These are phyloP conservation scores for Epinotia demarniana DNA, from an alignment of 2,888 invertebrate genomes.

Conservation along the genomic window DNA sequence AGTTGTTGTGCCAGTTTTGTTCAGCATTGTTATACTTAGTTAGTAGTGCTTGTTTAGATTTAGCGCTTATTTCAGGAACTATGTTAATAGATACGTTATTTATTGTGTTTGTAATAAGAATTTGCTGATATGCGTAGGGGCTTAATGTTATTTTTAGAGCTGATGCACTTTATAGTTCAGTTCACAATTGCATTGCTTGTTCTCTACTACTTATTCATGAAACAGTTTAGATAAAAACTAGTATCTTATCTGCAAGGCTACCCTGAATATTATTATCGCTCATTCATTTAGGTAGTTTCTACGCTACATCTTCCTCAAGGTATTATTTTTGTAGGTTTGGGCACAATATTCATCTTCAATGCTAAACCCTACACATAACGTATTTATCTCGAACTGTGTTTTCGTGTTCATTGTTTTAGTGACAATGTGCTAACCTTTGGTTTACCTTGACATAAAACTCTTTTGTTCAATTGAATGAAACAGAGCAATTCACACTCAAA, in stretches of 20 bases:
- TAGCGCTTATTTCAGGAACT: neutral
- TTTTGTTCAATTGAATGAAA: conserved; percentile 41
- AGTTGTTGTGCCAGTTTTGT: conserved; percentile 26
- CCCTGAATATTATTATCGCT: neutral
- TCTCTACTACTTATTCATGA: neutral
- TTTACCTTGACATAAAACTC: conserved; percentile 47
- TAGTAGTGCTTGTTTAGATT: neutral
- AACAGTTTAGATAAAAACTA: conserved; percentile 9
- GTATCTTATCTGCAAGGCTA: conserved; percentile 14
- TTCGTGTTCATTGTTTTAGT: conserved; percentile 44
- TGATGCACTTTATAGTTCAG: conserved; percentile 9
- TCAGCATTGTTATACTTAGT: conserved; percentile 13
- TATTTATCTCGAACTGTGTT: conserved; percentile 40
- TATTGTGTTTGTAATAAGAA: conserved; percentile 8
- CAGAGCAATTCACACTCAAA: conserved; percentile 40
- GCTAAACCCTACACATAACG: conserved; percentile 11
- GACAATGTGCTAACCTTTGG: conserved; percentile 45
- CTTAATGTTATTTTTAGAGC: conserved; percentile 7
- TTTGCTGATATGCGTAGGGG: neutral
- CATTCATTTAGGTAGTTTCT: conserved; percentile 3
- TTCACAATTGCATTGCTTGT: conserved; percentile 10
- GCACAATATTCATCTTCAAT: conserved; percentile 12
- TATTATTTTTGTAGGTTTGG: neutral
- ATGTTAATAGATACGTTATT: neutral
- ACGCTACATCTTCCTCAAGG: neutral